These are phyloP conservation scores for Macrotis lagotis DNA, from an alignment of 2,113 vertebrate genomes.

Conservation along the genomic window DNA sequence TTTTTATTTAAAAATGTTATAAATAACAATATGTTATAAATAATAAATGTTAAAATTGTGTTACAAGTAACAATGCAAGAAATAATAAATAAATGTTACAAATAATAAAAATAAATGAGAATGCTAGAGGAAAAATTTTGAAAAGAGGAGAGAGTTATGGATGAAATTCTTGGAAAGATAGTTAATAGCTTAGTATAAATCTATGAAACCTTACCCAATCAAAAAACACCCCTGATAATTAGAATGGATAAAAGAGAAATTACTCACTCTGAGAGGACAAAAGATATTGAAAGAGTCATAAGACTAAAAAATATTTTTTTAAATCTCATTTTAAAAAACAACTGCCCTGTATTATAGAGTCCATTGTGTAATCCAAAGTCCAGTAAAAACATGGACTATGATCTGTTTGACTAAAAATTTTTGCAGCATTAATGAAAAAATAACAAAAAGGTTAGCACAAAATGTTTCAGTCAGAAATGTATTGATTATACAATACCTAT, in stretches of 20 bases:
- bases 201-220: background rate
- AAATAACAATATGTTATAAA: background rate
- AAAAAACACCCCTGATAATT: background rate
- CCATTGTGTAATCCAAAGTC: background rate
- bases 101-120: background rate
- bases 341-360: background rate
- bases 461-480: fast-evolving
- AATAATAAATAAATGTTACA: too few relatives aligned
- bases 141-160: background rate
- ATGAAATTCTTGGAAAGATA: background rate
- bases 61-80: background rate
- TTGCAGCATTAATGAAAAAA: background rate
- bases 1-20: background rate
- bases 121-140: background rate
- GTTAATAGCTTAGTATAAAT: background rate
- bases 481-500: background rate
- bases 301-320: background rate
- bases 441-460: background rate
- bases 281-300: background rate
- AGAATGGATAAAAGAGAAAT: background rate
- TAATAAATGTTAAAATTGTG: background rate
- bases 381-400: background rate
- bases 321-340: background rate
- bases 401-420: background rate
- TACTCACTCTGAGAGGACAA: background rate